Percentiles rank a stretch among this genome's conserved stretches.
Evolutionary conservation across 2,797 vertebrate genomes (phyloP).

Genomic region (Tympanoctomys barrerae): DNA sequence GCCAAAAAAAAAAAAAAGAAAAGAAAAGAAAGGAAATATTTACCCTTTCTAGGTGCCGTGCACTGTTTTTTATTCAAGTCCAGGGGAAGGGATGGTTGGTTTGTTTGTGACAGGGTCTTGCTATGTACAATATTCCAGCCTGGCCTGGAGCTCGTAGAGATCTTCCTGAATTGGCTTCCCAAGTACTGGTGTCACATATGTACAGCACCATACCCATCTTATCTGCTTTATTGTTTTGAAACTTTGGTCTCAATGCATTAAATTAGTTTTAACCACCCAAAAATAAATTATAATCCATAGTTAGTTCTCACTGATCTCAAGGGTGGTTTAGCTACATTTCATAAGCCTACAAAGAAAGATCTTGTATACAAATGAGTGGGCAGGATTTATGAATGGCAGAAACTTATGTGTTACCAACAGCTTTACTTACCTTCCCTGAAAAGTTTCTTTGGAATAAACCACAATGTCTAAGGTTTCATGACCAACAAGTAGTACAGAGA

Average conservation of each 20-base stretch:
- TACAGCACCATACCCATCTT: neutral
- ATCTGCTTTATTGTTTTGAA: conserved; percentile 14
- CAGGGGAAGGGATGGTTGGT: neutral
- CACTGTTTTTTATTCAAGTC: neutral
- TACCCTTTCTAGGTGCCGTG: neutral
- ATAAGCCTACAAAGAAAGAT: neutral
- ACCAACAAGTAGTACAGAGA: neutral
- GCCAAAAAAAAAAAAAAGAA: neutral
- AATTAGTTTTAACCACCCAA: conserved; percentile 18
- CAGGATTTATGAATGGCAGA: neutral
- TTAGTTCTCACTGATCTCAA: neutral
- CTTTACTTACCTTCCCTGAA: neutral
- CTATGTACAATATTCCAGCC: neutral
- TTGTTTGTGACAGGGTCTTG: neutral
- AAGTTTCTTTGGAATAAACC: neutral
- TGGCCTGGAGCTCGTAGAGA: neutral
- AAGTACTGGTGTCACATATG: neutral
- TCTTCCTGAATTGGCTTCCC: neutral
- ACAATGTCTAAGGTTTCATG: conserved; percentile 14
- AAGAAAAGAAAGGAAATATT: neutral
- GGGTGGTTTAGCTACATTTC: neutral
- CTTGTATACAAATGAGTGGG: neutral
- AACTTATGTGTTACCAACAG: neutral
- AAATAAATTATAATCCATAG: neutral
- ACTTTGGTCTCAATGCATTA: conserved; percentile 11